phyloP scores from a whole-genome alignment of 2,797 vertebrate species.

The Mormyrus hasselquistii region DNA sequence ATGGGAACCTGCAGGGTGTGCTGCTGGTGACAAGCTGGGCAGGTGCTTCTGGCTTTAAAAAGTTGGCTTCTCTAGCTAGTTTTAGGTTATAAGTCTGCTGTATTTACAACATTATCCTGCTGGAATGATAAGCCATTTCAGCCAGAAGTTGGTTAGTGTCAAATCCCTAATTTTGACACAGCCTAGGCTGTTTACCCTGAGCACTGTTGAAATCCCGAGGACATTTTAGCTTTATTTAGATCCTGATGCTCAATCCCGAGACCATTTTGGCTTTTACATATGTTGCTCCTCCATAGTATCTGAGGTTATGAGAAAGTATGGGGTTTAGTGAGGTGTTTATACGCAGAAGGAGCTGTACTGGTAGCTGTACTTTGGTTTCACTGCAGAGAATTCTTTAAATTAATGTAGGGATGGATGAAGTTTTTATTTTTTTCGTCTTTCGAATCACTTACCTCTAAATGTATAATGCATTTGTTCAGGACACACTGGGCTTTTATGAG shows the following conservation, averaged over 20 bases:
- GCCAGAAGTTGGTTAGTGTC: neutral
- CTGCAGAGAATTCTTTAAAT: neutral
- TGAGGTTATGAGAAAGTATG: neutral
- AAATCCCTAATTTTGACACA: neutral
- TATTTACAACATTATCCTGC: neutral
- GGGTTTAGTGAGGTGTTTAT: neutral
- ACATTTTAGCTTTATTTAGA: neutral
- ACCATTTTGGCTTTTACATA: neutral
- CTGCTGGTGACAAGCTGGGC: neutral
- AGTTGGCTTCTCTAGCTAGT: neutral
- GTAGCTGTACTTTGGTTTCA: neutral
- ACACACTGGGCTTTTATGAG: neutral
- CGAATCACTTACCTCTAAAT: neutral
- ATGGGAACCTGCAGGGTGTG: neutral
- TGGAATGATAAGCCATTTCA: neutral
- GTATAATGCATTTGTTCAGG: neutral
- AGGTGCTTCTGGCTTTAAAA: neutral
- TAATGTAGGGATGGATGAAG: neutral
- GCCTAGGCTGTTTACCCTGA: neutral
- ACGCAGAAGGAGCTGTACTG: neutral
- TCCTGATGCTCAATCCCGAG: neutral
- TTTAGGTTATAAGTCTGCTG: neutral
- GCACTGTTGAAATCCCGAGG: neutral
- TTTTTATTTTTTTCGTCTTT: neutral
- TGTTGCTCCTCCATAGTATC: neutral